These are phyloP conservation scores for Habrosyne pyritoides DNA, from an alignment of 2,888 invertebrate species.

Conservation along the genomic window DNA sequence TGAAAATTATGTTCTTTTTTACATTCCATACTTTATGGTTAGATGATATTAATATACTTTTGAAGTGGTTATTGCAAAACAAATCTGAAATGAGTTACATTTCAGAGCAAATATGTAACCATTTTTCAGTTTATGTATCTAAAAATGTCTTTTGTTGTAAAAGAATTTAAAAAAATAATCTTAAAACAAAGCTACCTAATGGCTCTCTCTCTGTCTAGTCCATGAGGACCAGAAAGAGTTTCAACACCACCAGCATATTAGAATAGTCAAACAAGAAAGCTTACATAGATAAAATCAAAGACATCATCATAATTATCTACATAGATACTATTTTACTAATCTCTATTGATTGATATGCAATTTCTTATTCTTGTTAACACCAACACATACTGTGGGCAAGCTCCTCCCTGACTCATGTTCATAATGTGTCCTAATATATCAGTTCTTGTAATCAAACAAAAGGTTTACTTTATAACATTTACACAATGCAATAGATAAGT, in stretches of 20 bases:
- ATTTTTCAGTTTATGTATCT: too few relatives aligned
- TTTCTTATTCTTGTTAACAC: not conserved
- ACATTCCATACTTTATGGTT: not conserved
- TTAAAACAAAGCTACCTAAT: too few relatives aligned
- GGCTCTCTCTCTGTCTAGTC: too few relatives aligned
- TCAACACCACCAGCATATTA: too few relatives aligned
- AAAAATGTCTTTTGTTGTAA: too few relatives aligned
- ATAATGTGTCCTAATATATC: not conserved
- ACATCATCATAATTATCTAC: too few relatives aligned
- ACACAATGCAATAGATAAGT: constrained; percentile 27
- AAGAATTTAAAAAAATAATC: too few relatives aligned
- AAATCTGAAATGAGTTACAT: not conserved
- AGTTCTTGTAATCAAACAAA: constrained; percentile 21
- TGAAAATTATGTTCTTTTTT: not conserved
- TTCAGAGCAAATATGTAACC: not conserved
- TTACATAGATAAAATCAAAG: too few relatives aligned
- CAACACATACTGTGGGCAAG: not conserved
- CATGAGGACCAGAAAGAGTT: too few relatives aligned
- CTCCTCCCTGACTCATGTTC: not conserved
- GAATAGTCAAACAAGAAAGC: too few relatives aligned
- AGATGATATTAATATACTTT: constrained; percentile 2
- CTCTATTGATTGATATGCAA: not conserved
- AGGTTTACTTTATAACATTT: constrained; percentile 22
- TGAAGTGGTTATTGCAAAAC: not conserved
- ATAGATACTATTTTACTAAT: too few relatives aligned